phyloP scores from a whole-genome alignment of 2,888 invertebrate species.

The Calameuta pallipes region DNA sequence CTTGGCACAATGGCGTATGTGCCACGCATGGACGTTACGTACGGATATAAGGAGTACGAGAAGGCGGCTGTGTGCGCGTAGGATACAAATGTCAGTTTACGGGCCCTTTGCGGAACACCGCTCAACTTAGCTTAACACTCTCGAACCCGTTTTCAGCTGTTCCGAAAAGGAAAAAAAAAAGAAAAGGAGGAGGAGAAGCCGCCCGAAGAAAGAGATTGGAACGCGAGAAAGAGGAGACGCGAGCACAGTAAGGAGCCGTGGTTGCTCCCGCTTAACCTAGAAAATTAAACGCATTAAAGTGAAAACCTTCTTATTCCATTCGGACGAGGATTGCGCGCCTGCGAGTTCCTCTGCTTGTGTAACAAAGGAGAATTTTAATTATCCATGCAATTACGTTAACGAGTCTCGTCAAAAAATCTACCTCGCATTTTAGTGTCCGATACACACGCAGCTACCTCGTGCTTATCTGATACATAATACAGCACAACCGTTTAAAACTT shows the following conservation, averaged over 20 bases:
- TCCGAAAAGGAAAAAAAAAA: constrained; percentile 27
- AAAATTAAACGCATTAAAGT: background rate
- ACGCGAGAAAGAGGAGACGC: background rate
- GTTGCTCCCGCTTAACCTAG: too few species aligned
- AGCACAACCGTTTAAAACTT: too few species aligned
- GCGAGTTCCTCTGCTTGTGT: too few species aligned
- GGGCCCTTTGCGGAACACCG: constrained; percentile 29
- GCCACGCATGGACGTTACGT: background rate
- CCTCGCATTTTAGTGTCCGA: too few species aligned
- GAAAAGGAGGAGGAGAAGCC: background rate
- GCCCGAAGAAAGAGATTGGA: background rate
- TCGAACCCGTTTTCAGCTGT: constrained; percentile 30
- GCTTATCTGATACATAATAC: too few species aligned
- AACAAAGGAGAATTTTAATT: constrained; percentile 30
- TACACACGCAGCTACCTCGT: too few species aligned
- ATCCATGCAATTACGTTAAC: constrained; percentile 25
- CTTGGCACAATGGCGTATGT: background rate
- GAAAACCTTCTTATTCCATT: background rate
- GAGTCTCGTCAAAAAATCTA: constrained; percentile 20
- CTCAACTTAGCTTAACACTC: constrained; percentile 9
- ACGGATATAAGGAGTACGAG: background rate
- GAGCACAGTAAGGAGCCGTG: background rate
- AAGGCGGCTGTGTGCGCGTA: background rate
- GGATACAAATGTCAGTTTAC: constrained; percentile 6
- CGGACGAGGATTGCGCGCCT: background rate